Conservation (phyloP, 2,113 vertebrate genomes). For the Prolemur simus region DNA sequence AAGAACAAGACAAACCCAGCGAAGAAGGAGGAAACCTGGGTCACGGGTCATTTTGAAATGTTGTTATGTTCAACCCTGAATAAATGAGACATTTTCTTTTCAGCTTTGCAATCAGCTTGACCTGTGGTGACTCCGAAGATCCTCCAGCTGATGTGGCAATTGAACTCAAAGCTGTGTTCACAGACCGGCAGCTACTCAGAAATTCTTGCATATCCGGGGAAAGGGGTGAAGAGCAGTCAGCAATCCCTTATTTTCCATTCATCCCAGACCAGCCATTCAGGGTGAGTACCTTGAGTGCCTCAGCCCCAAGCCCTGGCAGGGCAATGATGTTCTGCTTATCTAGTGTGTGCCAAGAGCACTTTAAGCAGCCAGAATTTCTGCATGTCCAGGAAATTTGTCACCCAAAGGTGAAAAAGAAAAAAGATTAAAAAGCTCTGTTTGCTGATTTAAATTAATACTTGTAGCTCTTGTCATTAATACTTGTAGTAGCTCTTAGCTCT, state of each 20-base stretch:
- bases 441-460: not conserved
- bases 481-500: not conserved
- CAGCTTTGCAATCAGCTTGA: slow-evolving; percentile 96
- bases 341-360: slow-evolving; percentile 33
- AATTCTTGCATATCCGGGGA: slow-evolving; percentile 93
- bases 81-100: slow-evolving; percentile 61
- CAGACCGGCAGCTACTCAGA: slow-evolving; percentile 93
- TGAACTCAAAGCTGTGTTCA: slow-evolving; percentile 94
- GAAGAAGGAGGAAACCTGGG: not conserved
- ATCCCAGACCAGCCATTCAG: slow-evolving; percentile 98
- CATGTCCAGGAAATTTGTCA: slow-evolving; percentile 63
- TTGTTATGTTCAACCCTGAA: not conserved
- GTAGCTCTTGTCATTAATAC: no score
- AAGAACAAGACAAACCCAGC: not conserved
- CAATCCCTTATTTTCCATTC: slow-evolving; percentile 97
- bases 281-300: slow-evolving; percentile 85
- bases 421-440: not conserved
- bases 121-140: slow-evolving; percentile 91
- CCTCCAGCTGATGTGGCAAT: slow-evolving; percentile 93
- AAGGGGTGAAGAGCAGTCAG: slow-evolving; percentile 93
- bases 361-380: slow-evolving; percentile 60
- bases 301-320: not conserved
- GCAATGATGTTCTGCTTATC: not conserved
- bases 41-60: not conserved
- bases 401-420: not conserved